Base-by-base conservation (phyloP, 2,113 vertebrate species). In the Podarcis cretensis region DNA sequence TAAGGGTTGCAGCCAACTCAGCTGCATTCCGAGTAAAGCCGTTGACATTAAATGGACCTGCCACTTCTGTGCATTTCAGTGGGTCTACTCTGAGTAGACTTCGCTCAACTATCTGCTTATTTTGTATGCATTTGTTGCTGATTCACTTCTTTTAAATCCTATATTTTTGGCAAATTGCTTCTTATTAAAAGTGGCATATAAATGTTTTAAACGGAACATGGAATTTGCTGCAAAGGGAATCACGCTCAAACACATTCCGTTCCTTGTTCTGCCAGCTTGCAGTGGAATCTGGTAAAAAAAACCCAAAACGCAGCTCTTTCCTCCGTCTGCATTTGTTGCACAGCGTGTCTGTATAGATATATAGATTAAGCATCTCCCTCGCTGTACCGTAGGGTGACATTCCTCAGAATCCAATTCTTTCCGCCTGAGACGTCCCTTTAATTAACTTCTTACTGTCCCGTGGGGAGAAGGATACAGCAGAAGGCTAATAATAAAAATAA, bases 401-500 rank as follows among this genome's bases (percentile, higher is more conserved):
- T 68, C 6, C 63, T 86, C 21, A 27, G 63, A 23, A 86, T 78
- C 63, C 76, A 68, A 32, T 86, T 79, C 65, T 79, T 86, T 79
- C 85, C 59, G 30, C 76, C 75, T 14, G 76, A 86, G 85, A 86
- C 27, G 0, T 79, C 85, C 40, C 85, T 68, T 86, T 86, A 86
- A 86, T 86, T 86, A 86, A 79, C 63, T 86, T 78, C 40, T n/a
- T 68, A 27, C 63, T 68, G 12, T 86, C 40, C 85, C 76, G 4
- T 68, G 27, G 85, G 85, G 59, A 79, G 65, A 69, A n/a, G 57
- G 20, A n/a, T 76, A n/a, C 12, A 23, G n/a, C 32, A 40, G 84
- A 76, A 79, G 79, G 76, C 30, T 69, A 86, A 79, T 86, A 85
- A 85, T 77, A 86, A 77, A 66, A 77, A 76, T 77, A 86, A 77